Evolutionary conservation across 2,888 invertebrate genomes (phyloP).

Genomic region (Vesta saturnalis): DNA sequence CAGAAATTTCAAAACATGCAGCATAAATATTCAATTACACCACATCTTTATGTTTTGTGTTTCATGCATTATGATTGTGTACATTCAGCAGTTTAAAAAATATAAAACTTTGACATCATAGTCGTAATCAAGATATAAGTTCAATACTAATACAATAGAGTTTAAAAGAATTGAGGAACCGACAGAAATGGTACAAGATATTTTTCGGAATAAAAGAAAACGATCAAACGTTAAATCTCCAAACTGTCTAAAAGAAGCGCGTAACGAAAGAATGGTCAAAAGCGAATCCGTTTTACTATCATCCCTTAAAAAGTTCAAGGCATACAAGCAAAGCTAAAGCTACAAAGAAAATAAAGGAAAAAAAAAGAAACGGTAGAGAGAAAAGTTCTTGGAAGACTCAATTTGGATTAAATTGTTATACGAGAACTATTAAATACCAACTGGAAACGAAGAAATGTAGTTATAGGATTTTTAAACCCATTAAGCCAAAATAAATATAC

Average conservation of each 20-base stretch:
- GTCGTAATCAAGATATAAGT: no score
- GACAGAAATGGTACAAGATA: neutral
- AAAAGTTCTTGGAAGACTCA: conserved; percentile 54
- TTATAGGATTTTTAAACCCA: conserved; percentile 32
- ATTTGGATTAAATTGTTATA: conserved; percentile 58
- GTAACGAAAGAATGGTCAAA: conserved; percentile 55
- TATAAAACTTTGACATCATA: no score
- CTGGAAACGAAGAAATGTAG: conserved; percentile 35
- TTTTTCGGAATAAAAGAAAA: conserved; percentile 19
- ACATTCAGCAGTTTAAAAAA: no score
- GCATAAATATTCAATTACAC: no score
- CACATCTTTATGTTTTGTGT: no score
- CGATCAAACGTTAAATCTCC: conserved; percentile 39
- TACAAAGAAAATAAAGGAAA: conserved; percentile 51
- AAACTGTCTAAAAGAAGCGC: conserved; percentile 41
- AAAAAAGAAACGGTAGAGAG: conserved; percentile 47
- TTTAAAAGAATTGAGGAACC: conserved; percentile 5
- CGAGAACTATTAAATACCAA: conserved; percentile 50
- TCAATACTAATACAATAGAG: no score
- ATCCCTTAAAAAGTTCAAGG: conserved; percentile 53
- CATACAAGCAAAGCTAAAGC: conserved; percentile 48
- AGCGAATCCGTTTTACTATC: conserved; percentile 55
- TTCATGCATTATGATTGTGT: no score
- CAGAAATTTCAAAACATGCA: no score
- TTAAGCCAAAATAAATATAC: conserved; percentile 30